Evolutionary conservation across 2,797 vertebrate species (phyloP), one percentile per base, ranked within the genome.

Genomic region (Myripristis jacobus): DNA sequence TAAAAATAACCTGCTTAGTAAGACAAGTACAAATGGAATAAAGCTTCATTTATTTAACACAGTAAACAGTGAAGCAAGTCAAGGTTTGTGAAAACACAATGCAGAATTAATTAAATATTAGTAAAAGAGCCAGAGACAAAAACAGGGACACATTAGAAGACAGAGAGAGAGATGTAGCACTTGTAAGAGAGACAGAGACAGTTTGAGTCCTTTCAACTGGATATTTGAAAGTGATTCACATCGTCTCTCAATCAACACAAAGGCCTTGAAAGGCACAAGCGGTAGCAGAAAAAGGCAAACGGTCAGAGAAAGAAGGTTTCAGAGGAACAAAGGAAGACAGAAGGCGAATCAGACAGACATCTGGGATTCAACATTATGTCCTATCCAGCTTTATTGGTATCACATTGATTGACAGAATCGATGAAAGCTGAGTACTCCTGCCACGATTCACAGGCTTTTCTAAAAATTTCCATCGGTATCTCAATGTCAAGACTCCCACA

Each of bases 1-100:
- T 56, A 56, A 61, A 80, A 72, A n/a, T 34, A 50, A 78, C 77
- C 24, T 24, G 68, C 82, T 73, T 59, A 59, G 69, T 29, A 56
- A 61, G 53, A 50, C 53, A 60, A 48, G 47, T 27, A 27, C 47
- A 56, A 62, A 80, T 56, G 53, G 46, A 70, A 72, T 29, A 46
- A 22, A 82, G 56, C 51, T 43, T n/a, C 6, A 70, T 79, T 77
- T 3, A 66, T 73, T 70, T 62, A 71, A 71, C 34, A 56, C 15
- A 59, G 38, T 29, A 70, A 52, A 70, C 21, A 24, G 21, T 54
- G 48, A 70, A 55, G n/a, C n/a, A n/a, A n/a, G n/a, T n/a, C n/a
- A 38, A 38, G 36, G 36, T 38, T 38, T 7, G n/a, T 21, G 46
- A n/a, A n/a, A 47, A 47, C 21, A 19, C n/a, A 19, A 47, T 47